Evolutionary conservation across 2,888 invertebrate genomes (phyloP).

Genomic region (Psylliodes chrysocephalus): DNA sequence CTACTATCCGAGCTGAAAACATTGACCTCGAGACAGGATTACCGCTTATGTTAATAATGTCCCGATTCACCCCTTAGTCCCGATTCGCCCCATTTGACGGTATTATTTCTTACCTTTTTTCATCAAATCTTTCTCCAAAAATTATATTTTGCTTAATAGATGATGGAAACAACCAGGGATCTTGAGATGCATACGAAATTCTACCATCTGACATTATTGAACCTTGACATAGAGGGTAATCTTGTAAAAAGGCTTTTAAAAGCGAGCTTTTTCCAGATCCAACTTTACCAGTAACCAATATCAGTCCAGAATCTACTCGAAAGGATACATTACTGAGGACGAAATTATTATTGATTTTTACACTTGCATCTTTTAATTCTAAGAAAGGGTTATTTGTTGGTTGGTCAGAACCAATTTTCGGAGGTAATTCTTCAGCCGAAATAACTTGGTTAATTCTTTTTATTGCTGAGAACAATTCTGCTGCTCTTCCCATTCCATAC

Average conservation of each 20-base stretch:
- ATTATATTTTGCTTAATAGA: conserved; percentile 58
- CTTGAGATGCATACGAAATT: conserved; percentile 56
- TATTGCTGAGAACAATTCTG: conserved; percentile 50
- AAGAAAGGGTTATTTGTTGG: conserved; percentile 30
- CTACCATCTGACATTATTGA: conserved; percentile 45
- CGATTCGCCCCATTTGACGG: no score
- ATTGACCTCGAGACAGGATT: no score
- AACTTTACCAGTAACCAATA: conserved; percentile 72
- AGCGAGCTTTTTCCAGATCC: conserved; percentile 55
- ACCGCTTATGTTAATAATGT: no score
- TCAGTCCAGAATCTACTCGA: conserved; percentile 61
- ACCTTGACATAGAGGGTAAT: conserved; percentile 48
- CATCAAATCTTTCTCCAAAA: conserved; percentile 58
- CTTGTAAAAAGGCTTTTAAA: conserved; percentile 52
- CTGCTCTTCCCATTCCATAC: conserved; percentile 66
- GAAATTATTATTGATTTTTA: conserved; percentile 50
- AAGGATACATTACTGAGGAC: conserved; percentile 63
- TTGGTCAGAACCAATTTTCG: conserved; percentile 15
- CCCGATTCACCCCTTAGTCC: no score
- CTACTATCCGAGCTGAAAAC: no score
- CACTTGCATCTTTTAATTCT: conserved; percentile 29
- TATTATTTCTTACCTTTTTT: conserved; percentile 44
- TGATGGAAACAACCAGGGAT: conserved; percentile 57
- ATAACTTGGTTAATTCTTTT: conserved; percentile 44
- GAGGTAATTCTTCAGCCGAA: conserved; percentile 38